These are phyloP conservation scores for Pissodes strobi DNA, from an alignment of 1,140 invertebrate genomes.

Conservation along the genomic window DNA sequence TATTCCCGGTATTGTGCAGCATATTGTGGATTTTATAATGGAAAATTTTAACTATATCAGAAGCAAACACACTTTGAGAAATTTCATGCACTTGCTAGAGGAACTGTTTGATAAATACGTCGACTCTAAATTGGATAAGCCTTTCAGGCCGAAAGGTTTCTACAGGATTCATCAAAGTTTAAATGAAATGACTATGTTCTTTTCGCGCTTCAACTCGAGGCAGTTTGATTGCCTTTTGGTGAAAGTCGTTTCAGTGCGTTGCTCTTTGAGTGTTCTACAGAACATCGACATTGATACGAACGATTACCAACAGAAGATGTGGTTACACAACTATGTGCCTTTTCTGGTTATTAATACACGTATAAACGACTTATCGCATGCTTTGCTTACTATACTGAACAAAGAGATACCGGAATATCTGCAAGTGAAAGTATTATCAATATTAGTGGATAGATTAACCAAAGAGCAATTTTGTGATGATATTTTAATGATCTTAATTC, in stretches of 20 bases:
- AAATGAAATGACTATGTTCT: background rate
- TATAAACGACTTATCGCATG: background rate
- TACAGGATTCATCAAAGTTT: background rate
- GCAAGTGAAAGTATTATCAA: slow-evolving; percentile 35
- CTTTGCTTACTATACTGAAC: slow-evolving; percentile 17
- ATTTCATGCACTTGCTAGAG: slow-evolving; percentile 30
- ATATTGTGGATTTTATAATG: slow-evolving; percentile 29
- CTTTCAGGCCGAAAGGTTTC: background rate
- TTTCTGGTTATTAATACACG: slow-evolving; percentile 15
- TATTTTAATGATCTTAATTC: slow-evolving; percentile 20
- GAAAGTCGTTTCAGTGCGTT: slow-evolving; percentile 8
- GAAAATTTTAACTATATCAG: slow-evolving; percentile 25
- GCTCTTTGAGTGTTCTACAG: background rate
- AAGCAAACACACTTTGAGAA: slow-evolving; percentile 27
- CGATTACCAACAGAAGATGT: slow-evolving; percentile 24
- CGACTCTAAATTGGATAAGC: background rate
- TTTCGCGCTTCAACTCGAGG: slow-evolving; percentile 6
- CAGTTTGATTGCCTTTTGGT: slow-evolving; percentile 28
- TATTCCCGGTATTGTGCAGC: slow-evolving; percentile 23
- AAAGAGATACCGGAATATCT: slow-evolving; percentile 25
- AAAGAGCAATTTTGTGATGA: background rate
- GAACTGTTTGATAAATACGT: slow-evolving; percentile 38
- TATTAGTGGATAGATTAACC: slow-evolving; percentile 27
- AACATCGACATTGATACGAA: slow-evolving; percentile 4
- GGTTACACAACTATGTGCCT: slow-evolving; percentile 39